Base-by-base conservation (phyloP, 2,113 vertebrate species). In the Tetraodon nigroviridis region DNA sequence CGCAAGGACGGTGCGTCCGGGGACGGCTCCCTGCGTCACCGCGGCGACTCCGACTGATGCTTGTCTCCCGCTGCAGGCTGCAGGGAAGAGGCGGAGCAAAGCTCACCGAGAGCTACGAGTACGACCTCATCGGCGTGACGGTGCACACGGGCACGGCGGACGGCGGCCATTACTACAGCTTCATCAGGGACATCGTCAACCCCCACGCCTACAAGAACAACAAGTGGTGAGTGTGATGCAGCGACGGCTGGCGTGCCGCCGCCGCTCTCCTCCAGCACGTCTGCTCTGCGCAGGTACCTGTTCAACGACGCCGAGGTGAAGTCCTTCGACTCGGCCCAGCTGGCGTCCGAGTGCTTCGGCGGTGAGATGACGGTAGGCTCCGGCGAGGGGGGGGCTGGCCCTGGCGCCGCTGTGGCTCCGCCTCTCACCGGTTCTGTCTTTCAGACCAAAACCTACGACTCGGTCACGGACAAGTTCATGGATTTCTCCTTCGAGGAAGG, bases 401-500 rank as follows among this genome's bases (percentile, higher is more conserved):
- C 6, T 16, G 0, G 2, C 11, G n/a, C 15, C 2, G 1, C 0
- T 3, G 13, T 47, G 0, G 3, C 10, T 15, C 32, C 2, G 16
- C 2, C 47, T 46, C 41, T 55, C 17, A 18, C 37, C 2, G 0
- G 0, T 20, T 87, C 68, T 69, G 22, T 71, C 72, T 66, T 79
- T 60, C 87, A 99, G 96, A 99, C 97, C 5, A 99, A 99, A 89
- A 99, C 97, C 2, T 99, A 99, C 0, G 97, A 99, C 90, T 99
- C 97, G 2, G 97, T 99, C 64, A 99, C 97, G 1, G 97, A 99
- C 89, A 99, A 99, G 81, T 99, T 99, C 79, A 99, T 99, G 97
- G 97, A 99, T 84, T 99, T 99, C 86, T 99, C 97, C 61, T 99
- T 99, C 87, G 97, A 99, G 92, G n/a, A 99, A 99, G 95, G 97